A percentile compares a stretch with the other conserved stretches of the same genome.
Conservation (phyloP, 2,888 invertebrate species). For the Cabera pusaria region DNA sequence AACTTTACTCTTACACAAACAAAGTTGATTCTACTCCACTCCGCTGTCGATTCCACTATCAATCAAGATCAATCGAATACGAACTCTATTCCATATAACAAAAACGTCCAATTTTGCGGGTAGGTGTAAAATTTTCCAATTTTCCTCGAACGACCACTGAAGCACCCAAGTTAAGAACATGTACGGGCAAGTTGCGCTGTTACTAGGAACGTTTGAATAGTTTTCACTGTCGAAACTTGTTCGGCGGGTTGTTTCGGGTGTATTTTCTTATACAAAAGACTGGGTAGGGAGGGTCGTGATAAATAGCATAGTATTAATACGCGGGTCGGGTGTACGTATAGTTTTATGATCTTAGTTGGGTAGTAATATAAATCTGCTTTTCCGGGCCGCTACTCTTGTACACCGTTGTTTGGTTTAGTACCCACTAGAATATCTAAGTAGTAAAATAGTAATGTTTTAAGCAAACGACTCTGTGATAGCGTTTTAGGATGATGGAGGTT, state of each 20-base stretch:
- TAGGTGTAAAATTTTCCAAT: conserved; percentile 62
- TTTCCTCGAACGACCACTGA: conserved; percentile 76
- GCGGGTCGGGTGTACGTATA: conserved; percentile 70
- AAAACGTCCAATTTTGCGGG: conserved; percentile 47
- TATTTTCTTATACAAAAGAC: conserved; percentile 80
- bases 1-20: conserved; percentile 48
- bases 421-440: conserved; percentile 31
- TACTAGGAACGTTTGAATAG: conserved; percentile 75
- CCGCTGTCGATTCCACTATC: conserved; percentile 40
- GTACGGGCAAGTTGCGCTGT: conserved; percentile 76
- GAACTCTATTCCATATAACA: conserved; percentile 35
- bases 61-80: conserved; percentile 41
- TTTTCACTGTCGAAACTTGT: conserved; percentile 77
- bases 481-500: conserved; percentile 28
- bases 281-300: conserved; percentile 71
- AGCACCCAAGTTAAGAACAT: conserved; percentile 80
- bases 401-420: conserved; percentile 53
- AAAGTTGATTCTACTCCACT: conserved; percentile 43
- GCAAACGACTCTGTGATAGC: conserved; percentile 31
- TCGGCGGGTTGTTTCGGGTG: conserved; percentile 67
- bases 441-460: conserved; percentile 33
- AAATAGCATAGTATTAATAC: conserved; percentile 80
- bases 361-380: conserved; percentile 79
- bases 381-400: conserved; percentile 58
- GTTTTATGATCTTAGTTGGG: conserved; percentile 83